Evolutionary conservation across 2,888 invertebrate species (phyloP).

Genomic region (Acutogordius australiensis): DNA sequence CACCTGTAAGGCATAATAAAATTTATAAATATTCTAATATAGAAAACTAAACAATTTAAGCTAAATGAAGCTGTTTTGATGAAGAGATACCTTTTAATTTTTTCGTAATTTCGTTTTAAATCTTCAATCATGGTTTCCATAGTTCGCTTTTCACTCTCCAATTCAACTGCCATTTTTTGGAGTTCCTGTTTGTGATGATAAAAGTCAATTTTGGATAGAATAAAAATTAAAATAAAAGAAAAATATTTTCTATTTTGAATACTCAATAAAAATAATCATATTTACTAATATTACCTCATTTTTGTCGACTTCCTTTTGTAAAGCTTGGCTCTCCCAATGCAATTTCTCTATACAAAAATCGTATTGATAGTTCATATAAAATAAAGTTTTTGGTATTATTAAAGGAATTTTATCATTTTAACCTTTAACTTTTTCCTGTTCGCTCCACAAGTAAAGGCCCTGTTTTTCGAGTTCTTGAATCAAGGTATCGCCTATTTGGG

Average conservation of each 20-base stretch:
- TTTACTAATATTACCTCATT: constrained; percentile 17
- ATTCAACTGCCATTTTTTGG: constrained; percentile 23
- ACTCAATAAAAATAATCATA: background rate
- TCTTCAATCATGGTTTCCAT: constrained; percentile 24
- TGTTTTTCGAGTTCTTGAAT: constrained; percentile 23
- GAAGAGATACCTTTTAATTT: background rate
- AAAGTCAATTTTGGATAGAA: too few relatives aligned
- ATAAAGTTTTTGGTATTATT: background rate
- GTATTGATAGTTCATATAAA: background rate
- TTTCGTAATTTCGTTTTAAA: constrained; percentile 23
- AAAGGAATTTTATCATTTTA: background rate
- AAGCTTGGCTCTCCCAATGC: constrained; percentile 22
- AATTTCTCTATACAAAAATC: constrained; percentile 20
- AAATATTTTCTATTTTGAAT: too few relatives aligned
- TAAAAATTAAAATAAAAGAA: too few relatives aligned
- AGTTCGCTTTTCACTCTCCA: constrained; percentile 25
- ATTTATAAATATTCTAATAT: too few relatives aligned
- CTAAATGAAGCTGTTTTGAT: background rate
- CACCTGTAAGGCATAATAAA: too few relatives aligned
- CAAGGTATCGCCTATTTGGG: constrained; percentile 22
- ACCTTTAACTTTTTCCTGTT: constrained; percentile 23
- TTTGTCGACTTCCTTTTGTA: constrained; percentile 23
- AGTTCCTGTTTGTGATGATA: constrained; percentile 22
- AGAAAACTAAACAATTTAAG: too few relatives aligned
- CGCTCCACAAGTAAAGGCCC: constrained; percentile 23